Base-by-base conservation (phyloP, 2,113 vertebrate species). In the Desmodus rotundus region DNA sequence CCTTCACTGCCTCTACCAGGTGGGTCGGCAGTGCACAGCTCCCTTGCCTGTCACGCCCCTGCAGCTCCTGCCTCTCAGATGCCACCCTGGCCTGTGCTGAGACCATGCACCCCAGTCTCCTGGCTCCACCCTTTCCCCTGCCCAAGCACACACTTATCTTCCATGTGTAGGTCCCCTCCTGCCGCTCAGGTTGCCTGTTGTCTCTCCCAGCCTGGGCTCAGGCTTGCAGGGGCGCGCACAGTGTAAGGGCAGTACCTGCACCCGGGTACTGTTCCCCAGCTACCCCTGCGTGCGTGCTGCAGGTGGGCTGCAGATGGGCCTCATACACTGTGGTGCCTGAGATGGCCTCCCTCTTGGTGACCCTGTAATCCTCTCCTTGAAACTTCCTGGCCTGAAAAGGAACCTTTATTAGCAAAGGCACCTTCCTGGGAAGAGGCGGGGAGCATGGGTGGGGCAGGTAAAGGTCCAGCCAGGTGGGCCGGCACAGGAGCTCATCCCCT, bases 1-100 rank as follows among this genome's bases (percentile, higher is more conserved):
- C 98, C 99, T 97, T 98, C 98, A 0, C 98, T 99, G 97, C 98
- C 99, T 68, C 98, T 99, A 98, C 98, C 99, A 99, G 99, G 99
- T 99, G 98, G 97, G 98, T 98, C 24, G 43, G 89, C 73, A 5
- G 36, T 36, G 36, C 52, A 4, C 8, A 43, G 52, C 94, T 47
- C 19, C 56, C 65, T 89, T 28, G 17, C 7, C 19, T 2, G 1
- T 72, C 0, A 0, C 11, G 45, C 43, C 9, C 36, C 45, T 54
- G 22, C 11, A 33, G 50, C 73, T 68, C 26, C 43, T 65, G 68
- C 11, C 20, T 56, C 13, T 56, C 73, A 38, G 31, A 26, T 7
- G 38, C 10, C 2, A 4, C 70, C 31, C 28, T 15, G 7, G 36
- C 6, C 0, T 0, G 0, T 63, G n/a, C 61, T 43, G 15, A 19